phyloP scores from a whole-genome alignment of 2,888 invertebrate genomes.

The Hyles lineata region DNA sequence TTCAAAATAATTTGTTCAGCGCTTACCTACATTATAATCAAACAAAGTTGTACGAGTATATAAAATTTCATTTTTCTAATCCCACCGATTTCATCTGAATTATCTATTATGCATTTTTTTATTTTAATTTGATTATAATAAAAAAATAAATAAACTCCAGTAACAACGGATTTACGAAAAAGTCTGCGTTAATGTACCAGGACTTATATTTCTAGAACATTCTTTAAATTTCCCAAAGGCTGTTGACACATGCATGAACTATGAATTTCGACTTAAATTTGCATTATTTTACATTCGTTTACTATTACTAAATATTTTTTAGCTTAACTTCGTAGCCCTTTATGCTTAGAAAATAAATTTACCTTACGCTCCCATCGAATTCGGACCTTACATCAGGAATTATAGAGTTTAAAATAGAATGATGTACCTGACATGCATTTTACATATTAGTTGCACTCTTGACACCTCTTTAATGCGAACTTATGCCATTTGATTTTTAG shows the following conservation, averaged over 20 bases:
- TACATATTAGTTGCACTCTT: slow-evolving; percentile 38
- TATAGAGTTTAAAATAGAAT: neutral
- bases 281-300: neutral
- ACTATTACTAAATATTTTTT: neutral
- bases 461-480: slow-evolving; percentile 33
- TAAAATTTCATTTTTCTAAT: too few species aligned
- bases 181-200: too few species aligned
- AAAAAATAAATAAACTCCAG: too few species aligned
- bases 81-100: too few species aligned
- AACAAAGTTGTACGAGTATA: too few species aligned
- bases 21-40: too few species aligned
- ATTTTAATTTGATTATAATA: too few species aligned
- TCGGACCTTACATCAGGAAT: neutral
- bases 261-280: neutral
- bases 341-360: neutral
- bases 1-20: too few species aligned
- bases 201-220: neutral
- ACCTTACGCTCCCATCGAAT: slow-evolving; percentile 18
- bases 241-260: neutral
- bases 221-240: neutral
- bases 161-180: too few species aligned
- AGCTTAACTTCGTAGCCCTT: neutral
- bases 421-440: neutral
- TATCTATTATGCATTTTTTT: too few species aligned
- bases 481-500: slow-evolving; percentile 42